These are phyloP conservation scores for Ditula angustiorana DNA, from an alignment of 2,888 invertebrate species.

Conservation along the genomic window DNA sequence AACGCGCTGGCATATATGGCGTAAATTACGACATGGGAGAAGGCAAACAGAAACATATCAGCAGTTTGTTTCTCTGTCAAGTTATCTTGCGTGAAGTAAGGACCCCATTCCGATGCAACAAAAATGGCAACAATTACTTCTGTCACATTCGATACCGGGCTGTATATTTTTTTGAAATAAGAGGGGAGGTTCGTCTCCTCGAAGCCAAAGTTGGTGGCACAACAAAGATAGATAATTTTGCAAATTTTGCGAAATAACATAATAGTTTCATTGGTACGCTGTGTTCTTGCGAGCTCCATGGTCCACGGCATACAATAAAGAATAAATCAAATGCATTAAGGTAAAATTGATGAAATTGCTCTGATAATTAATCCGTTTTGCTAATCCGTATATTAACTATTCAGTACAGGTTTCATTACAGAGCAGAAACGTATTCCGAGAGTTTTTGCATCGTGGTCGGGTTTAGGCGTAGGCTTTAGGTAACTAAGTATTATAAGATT, in stretches of 20 bases:
- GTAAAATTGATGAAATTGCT: not conserved
- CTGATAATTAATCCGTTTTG: not conserved
- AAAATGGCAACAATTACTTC: conserved; percentile 6
- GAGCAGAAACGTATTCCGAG: too few species aligned
- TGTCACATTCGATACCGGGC: not conserved
- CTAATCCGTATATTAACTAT: too few species aligned
- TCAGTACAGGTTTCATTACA: too few species aligned
- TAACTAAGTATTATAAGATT: too few species aligned
- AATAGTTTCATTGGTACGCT: not conserved
- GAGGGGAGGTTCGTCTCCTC: not conserved
- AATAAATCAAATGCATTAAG: not conserved
- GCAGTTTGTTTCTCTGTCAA: conserved; percentile 27
- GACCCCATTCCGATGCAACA: conserved; percentile 3
- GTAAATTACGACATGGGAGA: conserved; percentile 14
- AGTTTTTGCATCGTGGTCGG: too few species aligned
- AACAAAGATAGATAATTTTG: conserved; percentile 13
- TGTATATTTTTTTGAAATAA: conserved; percentile 3
- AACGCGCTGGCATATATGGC: not conserved
- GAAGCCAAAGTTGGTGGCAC: conserved; percentile 15
- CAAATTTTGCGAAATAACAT: not conserved
- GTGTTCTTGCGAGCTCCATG: not conserved
- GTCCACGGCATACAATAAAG: not conserved
- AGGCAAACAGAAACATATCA: conserved; percentile 7
- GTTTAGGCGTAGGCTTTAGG: too few species aligned
- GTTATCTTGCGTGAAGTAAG: conserved; percentile 25